Evolutionary conservation across 2,888 invertebrate genomes (phyloP).

Genomic region (Lasioglossum villosulum): DNA sequence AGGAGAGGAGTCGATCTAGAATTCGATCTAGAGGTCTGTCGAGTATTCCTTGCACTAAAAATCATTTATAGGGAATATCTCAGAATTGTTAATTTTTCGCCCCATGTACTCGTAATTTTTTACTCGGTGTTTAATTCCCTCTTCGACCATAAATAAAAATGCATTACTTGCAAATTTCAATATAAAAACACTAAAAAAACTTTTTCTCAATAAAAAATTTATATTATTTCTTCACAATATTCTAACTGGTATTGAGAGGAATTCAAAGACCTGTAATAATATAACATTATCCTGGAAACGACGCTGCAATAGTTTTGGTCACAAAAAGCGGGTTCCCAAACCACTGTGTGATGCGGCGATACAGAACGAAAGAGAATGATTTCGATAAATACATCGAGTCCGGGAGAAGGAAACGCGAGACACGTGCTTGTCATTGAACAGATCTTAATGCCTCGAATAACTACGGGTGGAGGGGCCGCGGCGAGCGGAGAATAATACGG

Average conservation of each 20-base stretch:
- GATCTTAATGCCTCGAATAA: not conserved
- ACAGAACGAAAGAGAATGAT: not conserved
- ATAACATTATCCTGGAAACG: too few relatives aligned
- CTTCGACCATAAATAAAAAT: not conserved
- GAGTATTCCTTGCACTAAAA: too few relatives aligned
- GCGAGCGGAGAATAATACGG: slow-evolving; percentile 12
- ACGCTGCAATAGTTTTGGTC: too few relatives aligned
- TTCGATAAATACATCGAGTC: not conserved
- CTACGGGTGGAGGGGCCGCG: not conserved
- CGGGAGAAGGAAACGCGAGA: not conserved
- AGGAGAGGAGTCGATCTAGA: not conserved
- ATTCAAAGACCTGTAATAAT: too few relatives aligned
- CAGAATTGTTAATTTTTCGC: too few relatives aligned
- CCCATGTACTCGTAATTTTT: too few relatives aligned
- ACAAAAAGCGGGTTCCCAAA: too few relatives aligned
- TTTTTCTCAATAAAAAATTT: too few relatives aligned
- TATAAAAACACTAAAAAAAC: too few relatives aligned
- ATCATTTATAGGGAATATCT: too few relatives aligned
- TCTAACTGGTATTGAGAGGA: too few relatives aligned
- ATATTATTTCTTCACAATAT: too few relatives aligned
- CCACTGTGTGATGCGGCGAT: not conserved
- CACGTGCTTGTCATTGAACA: not conserved
- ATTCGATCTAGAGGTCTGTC: not conserved
- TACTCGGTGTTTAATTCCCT: not conserved
- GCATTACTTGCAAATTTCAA: not conserved